Conservation (phyloP, 2,888 invertebrate species). For the Volucella inanis region DNA sequence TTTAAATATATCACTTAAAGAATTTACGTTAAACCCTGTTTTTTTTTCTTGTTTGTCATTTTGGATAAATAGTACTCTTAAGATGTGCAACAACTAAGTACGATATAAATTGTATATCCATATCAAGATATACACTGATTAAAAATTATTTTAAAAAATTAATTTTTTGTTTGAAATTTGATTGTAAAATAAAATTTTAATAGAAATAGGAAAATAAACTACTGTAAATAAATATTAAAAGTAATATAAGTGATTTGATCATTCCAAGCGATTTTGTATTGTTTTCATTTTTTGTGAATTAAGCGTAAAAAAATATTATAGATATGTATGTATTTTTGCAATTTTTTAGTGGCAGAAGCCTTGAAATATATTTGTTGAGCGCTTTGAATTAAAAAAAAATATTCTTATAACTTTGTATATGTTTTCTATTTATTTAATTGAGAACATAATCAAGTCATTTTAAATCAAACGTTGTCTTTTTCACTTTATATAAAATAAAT, state of each 20-base stretch:
- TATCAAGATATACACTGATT: constrained; percentile 32
- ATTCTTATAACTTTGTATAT: constrained; percentile 54
- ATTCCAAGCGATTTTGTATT: constrained; percentile 72
- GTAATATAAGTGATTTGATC: constrained; percentile 71
- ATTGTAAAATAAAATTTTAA: constrained; percentile 57
- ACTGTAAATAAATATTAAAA: constrained; percentile 66
- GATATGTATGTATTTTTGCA: constrained; percentile 61
- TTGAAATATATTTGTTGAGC: constrained; percentile 74
- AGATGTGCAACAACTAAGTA: constrained; percentile 63
- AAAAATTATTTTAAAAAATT: constrained; percentile 31
- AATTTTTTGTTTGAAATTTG: constrained; percentile 37
- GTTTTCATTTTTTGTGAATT: constrained; percentile 63
- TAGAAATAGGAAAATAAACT: constrained; percentile 50
- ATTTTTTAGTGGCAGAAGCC: constrained; percentile 68
- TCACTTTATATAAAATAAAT: constrained; percentile 57
- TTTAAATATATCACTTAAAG: constrained; percentile 21
- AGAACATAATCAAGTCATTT: constrained; percentile 25
- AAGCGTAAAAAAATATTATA: constrained; percentile 68
- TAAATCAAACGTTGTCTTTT: constrained; percentile 36
- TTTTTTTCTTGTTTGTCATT: constrained; percentile 45
- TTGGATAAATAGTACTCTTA: constrained; percentile 41
- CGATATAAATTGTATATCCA: constrained; percentile 43
- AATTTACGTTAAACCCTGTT: constrained; percentile 33
- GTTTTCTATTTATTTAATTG: constrained; percentile 44
- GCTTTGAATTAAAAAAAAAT: constrained; percentile 52